Evolutionary conservation across 2,113 vertebrate genomes (phyloP).

Genomic region (Proteles cristata): DNA sequence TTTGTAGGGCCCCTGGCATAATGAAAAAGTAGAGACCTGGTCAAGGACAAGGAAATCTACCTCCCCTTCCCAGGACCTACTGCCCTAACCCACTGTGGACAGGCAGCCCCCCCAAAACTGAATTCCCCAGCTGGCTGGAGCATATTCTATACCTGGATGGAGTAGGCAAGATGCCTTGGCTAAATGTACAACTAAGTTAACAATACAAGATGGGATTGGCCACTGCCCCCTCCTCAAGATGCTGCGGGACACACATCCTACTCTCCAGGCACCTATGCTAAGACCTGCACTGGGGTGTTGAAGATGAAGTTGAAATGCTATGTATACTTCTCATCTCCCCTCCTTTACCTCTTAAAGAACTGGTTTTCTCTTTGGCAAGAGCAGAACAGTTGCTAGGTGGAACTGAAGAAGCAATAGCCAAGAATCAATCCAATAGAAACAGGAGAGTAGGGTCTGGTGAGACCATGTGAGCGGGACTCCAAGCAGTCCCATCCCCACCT

Average conservation of each 20-base stretch:
- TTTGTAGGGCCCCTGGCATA: not conserved
- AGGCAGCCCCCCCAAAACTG: fast-evolving
- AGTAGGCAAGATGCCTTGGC: not conserved
- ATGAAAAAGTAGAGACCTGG: not conserved
- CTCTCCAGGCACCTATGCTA: not conserved
- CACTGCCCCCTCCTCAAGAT: fast-evolving
- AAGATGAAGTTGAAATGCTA: not conserved
- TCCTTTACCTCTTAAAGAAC: too few relatives aligned
- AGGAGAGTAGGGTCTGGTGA: not conserved
- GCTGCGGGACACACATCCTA: fast-evolving
- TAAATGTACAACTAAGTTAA: too few relatives aligned
- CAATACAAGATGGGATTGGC: not conserved
- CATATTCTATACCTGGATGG: not conserved
- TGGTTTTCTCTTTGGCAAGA: not conserved
- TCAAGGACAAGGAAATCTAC: not conserved
- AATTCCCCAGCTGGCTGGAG: not conserved
- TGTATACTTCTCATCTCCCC: not conserved
- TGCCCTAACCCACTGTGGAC: fast-evolving
- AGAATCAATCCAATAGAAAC: not conserved
- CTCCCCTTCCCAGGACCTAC: not conserved
- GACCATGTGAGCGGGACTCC: not conserved
- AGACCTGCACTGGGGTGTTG: too few relatives aligned
- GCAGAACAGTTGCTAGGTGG: not conserved
- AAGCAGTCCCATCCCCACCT: too few relatives aligned
- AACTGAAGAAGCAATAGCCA: not conserved